Conservation (phyloP, 2,888 invertebrate species). For the Invenusta paracnida region DNA sequence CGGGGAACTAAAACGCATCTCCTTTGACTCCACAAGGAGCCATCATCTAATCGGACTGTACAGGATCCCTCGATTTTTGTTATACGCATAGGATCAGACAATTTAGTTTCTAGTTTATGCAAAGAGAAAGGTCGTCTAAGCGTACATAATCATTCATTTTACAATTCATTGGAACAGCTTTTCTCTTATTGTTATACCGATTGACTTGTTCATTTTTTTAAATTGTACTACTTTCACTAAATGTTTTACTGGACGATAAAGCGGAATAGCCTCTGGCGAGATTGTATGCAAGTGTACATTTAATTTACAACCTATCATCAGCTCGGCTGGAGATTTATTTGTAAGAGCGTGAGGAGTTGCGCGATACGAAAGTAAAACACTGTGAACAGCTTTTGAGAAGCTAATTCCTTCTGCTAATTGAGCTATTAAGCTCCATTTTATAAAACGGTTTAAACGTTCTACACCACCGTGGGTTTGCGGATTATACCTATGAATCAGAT, state of each 20-base stretch:
- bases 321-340: constrained; percentile 31
- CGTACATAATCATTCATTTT: constrained; percentile 3
- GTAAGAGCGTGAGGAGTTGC: constrained; percentile 30
- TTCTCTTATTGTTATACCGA: background rate
- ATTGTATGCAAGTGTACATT: background rate
- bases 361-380: background rate
- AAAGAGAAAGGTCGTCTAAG: background rate
- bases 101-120: background rate
- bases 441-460: constrained; percentile 31
- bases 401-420: constrained; percentile 20
- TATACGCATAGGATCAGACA: background rate
- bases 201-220: background rate
- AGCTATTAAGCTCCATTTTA: background rate
- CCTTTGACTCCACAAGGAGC: background rate
- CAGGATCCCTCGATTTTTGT: background rate
- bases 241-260: background rate
- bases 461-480: constrained; percentile 1
- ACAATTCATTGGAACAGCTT: background rate
- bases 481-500: background rate
- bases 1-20: background rate
- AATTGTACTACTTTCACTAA: background rate
- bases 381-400: background rate
- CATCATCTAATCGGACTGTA: constrained; percentile 1
- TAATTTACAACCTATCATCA: constrained; percentile 30
- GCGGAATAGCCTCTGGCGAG: background rate